Conservation (phyloP, 2,113 vertebrate genomes). For the Podilymbus podiceps region DNA sequence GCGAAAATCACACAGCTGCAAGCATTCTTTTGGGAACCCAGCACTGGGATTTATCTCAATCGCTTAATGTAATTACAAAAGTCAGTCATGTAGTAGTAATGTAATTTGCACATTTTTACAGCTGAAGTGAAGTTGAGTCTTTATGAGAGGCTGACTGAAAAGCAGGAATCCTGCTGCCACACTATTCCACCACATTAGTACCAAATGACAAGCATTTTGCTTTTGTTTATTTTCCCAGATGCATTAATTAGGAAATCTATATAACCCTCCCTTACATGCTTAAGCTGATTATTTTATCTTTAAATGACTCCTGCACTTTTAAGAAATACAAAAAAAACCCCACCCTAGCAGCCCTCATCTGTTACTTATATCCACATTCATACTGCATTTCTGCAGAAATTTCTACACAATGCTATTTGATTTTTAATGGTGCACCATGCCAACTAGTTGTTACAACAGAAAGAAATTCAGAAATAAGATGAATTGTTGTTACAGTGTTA, state of each 20-base stretch:
- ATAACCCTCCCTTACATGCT: background rate
- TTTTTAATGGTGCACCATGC: background rate
- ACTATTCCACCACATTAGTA: conserved; percentile 64
- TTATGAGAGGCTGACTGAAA: conserved; percentile 64
- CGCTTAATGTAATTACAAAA: conserved; percentile 91
- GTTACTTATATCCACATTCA: background rate
- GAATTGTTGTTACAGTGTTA: background rate
- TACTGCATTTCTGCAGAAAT: conserved; percentile 6
- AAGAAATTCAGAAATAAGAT: background rate
- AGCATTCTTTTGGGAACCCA: conserved; percentile 94
- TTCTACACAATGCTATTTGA: background rate
- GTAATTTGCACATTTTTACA: conserved; percentile 80
- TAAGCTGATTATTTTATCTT: conserved; percentile 24
- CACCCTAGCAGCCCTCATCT: background rate
- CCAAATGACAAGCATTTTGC: conserved; percentile 62
- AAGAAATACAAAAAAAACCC: background rate
- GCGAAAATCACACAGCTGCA: conserved; percentile 87
- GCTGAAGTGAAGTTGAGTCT: conserved; percentile 75
- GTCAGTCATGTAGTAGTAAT: conserved; percentile 84
- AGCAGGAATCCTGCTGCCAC: conserved; percentile 65
- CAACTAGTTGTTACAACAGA: background rate
- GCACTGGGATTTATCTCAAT: conserved; percentile 82
- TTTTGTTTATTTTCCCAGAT: conserved; percentile 62
- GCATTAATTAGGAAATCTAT: conserved; percentile 55
- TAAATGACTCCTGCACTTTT: background rate